phyloP scores from a whole-genome alignment of 2,113 vertebrate species.

The Tichodroma muraria region DNA sequence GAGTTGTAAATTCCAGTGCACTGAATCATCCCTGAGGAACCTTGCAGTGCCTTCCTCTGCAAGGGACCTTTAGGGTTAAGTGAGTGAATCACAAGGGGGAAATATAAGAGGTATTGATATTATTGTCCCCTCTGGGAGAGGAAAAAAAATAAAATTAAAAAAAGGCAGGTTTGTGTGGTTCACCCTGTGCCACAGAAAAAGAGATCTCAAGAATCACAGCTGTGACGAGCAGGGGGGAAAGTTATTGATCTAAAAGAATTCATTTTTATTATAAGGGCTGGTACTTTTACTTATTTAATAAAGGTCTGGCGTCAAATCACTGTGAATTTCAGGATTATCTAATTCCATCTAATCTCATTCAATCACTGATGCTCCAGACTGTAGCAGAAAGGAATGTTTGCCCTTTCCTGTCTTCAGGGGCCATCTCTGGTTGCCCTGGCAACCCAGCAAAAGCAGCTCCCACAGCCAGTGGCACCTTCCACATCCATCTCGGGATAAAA shows the following conservation, averaged over 20 bases:
- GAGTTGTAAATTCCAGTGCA: neutral
- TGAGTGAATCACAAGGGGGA: constrained; percentile 34
- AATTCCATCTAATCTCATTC: constrained; percentile 68
- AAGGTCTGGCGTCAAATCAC: constrained; percentile 53
- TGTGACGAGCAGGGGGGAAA: neutral
- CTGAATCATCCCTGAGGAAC: neutral
- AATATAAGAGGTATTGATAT: constrained; percentile 40
- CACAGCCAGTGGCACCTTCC: neutral
- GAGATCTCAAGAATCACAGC: neutral
- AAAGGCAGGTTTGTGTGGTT: neutral
- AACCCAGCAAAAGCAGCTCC: constrained; percentile 61
- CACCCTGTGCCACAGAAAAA: neutral
- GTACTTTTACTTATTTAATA: constrained; percentile 64
- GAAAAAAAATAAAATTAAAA: neutral
- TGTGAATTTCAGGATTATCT: constrained; percentile 69
- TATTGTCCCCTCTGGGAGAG: neutral
- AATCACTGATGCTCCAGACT: constrained; percentile 67
- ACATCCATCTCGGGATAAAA: neutral
- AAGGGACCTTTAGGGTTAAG: constrained; percentile 3
- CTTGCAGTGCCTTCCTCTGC: neutral
- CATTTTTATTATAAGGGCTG: constrained; percentile 36
- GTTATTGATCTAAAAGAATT: constrained; percentile 54
- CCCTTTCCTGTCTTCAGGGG: constrained; percentile 72
- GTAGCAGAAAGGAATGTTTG: constrained; percentile 62
- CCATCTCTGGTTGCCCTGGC: constrained; percentile 78